Evolutionary conservation across 2,113 vertebrate genomes (phyloP).

Genomic region (Edolisoma coerulescens): DNA sequence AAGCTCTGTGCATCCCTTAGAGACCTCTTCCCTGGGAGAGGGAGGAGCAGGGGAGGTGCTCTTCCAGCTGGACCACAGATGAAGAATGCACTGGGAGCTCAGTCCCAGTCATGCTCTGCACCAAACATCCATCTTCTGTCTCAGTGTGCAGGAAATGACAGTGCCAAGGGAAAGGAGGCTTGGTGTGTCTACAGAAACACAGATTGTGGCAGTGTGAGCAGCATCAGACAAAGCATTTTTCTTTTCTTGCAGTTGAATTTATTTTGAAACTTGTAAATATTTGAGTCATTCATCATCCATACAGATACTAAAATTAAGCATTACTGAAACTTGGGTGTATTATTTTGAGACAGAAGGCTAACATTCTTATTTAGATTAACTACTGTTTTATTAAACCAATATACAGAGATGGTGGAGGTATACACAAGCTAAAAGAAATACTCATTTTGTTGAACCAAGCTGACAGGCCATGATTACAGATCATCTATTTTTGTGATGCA

Average conservation of each 20-base stretch:
- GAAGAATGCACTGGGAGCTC: slow-evolving; percentile 66
- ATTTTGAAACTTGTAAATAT: slow-evolving; percentile 43
- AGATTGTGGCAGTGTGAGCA: not conserved
- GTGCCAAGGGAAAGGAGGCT: slow-evolving; percentile 38
- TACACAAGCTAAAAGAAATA: slow-evolving; percentile 32
- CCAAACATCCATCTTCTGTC: slow-evolving; percentile 56
- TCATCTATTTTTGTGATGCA: slow-evolving; percentile 9
- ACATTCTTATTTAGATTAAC: slow-evolving; percentile 47
- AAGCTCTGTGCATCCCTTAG: slow-evolving; percentile 27
- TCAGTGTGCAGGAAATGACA: slow-evolving; percentile 66
- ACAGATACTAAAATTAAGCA: slow-evolving; percentile 22
- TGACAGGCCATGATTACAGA: slow-evolving; percentile 15
- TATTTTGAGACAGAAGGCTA: slow-evolving; percentile 41
- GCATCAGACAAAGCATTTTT: not conserved
- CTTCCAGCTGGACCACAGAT: slow-evolving; percentile 69
- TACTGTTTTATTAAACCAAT: slow-evolving; percentile 49
- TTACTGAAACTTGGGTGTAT: slow-evolving; percentile 12
- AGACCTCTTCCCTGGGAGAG: not conserved
- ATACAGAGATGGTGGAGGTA: slow-evolving; percentile 23
- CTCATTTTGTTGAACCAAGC: slow-evolving; percentile 41
- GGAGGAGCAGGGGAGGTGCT: slow-evolving; percentile 43
- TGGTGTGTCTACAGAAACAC: not conserved
- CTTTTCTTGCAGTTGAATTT: not conserved
- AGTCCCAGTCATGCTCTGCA: slow-evolving; percentile 63
- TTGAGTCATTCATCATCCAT: slow-evolving; percentile 46